Evolutionary conservation across 2,113 vertebrate species (phyloP).

Genomic region (Thymallus thymallus): DNA sequence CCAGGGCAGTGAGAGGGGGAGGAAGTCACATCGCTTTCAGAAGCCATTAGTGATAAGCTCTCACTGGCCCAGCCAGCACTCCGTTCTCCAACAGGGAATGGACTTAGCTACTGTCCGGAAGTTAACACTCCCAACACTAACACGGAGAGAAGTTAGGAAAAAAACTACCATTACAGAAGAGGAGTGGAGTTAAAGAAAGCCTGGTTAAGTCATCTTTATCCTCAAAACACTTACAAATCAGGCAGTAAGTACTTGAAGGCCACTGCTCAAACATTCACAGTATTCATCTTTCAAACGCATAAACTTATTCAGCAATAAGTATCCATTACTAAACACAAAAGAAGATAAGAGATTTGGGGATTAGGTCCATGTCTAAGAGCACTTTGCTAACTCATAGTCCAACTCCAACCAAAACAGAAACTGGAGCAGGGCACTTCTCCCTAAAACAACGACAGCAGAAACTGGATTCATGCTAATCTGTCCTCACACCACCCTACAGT

Average conservation of each 20-base stretch:
- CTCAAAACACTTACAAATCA: not conserved
- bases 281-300: no score
- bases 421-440: no score
- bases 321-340: no score
- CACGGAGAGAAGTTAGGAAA: not conserved
- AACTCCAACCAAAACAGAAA: no score
- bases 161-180: not conserved
- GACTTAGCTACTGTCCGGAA: not conserved
- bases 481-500: no score
- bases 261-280: conserved; percentile 10
- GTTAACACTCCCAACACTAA: not conserved
- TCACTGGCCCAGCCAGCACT: conserved; percentile 8
- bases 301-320: no score
- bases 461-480: no score
- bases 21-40: conserved; percentile 31
- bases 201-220: not conserved
- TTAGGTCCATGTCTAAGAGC: no score
- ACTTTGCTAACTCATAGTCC: no score
- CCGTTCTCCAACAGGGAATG: not conserved
- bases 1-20: conserved; percentile 19
- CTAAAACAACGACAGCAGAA: no score
- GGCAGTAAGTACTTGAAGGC: not conserved
- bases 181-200: not conserved
- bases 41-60: conserved; percentile 42
- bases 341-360: no score